Percentiles rank a stretch among this genome's conserved stretches.
Conservation (phyloP, 2,888 invertebrate species). For the Meghimatium bilineatum region DNA sequence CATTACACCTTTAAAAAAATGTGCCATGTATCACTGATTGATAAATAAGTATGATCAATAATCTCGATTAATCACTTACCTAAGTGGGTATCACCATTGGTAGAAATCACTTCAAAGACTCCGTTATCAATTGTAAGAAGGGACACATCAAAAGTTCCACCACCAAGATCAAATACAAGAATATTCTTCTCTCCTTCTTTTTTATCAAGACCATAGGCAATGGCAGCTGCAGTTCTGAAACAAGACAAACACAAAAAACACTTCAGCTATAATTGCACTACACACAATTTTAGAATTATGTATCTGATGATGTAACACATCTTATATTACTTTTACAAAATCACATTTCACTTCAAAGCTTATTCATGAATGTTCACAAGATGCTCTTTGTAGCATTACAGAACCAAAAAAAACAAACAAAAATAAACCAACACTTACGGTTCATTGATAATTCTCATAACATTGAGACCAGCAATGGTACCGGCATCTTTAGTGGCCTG, state of each 20-base stretch:
- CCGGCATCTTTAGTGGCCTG: slow-evolving; percentile 99
- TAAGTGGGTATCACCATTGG: slow-evolving; percentile 97
- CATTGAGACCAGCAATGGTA: slow-evolving; percentile 91
- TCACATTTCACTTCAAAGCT: too few relatives aligned
- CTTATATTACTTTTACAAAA: too few relatives aligned
- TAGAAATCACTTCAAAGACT: slow-evolving; percentile 92
- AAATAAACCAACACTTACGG: slow-evolving; percentile 69
- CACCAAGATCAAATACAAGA: slow-evolving; percentile 98
- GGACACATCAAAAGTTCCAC: slow-evolving; percentile 99
- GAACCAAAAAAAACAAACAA: background rate
- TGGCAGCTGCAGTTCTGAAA: slow-evolving; percentile 90
- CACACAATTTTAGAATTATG: background rate
- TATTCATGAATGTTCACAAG: too few relatives aligned
- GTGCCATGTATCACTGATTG: too few relatives aligned
- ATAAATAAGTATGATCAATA: too few relatives aligned
- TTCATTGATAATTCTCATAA: slow-evolving; percentile 98
- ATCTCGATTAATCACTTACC: slow-evolving; percentile 79
- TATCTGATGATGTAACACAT: background rate
- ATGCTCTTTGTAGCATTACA: too few relatives aligned
- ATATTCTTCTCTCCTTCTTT: slow-evolving; percentile 98
- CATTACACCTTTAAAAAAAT: too few relatives aligned
- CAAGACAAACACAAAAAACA: slow-evolving; percentile 44
- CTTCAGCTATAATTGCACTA: background rate
- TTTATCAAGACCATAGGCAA: slow-evolving; percentile 97
- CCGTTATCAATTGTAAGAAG: slow-evolving; percentile 98